A percentile compares a stretch with the other conserved stretches of the same genome.
Conservation (phyloP, 1,140 invertebrate species). For the Drosophila repletoides region DNA sequence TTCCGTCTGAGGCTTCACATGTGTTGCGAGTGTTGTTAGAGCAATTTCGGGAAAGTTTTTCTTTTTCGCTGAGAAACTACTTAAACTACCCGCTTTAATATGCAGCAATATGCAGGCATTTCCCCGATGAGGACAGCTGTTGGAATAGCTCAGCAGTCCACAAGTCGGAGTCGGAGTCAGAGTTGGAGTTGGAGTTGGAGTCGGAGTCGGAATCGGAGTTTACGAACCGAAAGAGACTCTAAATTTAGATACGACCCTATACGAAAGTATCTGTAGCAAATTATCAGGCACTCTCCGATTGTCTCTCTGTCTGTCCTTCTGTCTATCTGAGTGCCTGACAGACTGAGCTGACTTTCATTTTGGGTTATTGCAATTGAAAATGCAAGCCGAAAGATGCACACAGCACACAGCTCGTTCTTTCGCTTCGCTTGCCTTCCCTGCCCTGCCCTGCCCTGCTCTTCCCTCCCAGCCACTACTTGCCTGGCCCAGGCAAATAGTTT, state of each 20-base stretch:
- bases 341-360: slow-evolving; percentile 44
- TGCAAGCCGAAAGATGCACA: slow-evolving; percentile 47
- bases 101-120: too few relatives aligned
- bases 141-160: too few relatives aligned
- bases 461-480: neutral
- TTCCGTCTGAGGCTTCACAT: too few relatives aligned
- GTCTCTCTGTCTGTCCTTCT: neutral
- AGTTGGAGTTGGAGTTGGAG: slow-evolving; percentile 23
- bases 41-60: too few relatives aligned
- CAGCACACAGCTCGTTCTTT: neutral
- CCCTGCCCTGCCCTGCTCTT: neutral
- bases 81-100: too few relatives aligned
- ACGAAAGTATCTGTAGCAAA: slow-evolving; percentile 28
- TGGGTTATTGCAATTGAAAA: slow-evolving; percentile 55
- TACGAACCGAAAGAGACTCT: slow-evolving; percentile 9
- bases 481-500: slow-evolving; percentile 18
- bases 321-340: slow-evolving; percentile 1
- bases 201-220: slow-evolving; percentile 14
- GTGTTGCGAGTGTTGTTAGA: too few relatives aligned
- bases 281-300: slow-evolving; percentile 28
- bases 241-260: slow-evolving; percentile 25
- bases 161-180: too few relatives aligned
- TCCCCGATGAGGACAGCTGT: too few relatives aligned
- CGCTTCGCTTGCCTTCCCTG: neutral
- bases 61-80: too few relatives aligned